phyloP scores from a whole-genome alignment of 2,113 vertebrate genomes.

The Malurus melanocephalus region DNA sequence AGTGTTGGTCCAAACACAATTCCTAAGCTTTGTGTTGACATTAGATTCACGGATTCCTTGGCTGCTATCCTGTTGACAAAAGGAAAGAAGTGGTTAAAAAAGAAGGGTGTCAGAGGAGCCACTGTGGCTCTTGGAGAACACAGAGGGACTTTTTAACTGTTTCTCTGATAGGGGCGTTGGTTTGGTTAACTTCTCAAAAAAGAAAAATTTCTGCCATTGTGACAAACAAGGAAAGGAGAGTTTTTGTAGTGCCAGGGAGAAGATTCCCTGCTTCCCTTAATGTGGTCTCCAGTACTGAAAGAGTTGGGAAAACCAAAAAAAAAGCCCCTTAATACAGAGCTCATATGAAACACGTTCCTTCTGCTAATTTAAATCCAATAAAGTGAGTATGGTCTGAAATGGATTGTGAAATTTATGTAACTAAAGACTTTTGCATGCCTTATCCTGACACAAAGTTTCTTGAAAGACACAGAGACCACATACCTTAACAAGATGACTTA shows the following conservation, averaged over 20 bases:
- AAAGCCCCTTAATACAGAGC: background rate
- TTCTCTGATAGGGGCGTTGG: background rate
- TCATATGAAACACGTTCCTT: slow-evolving; percentile 43
- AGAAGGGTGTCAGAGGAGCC: slow-evolving; percentile 20
- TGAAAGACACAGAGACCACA: slow-evolving; percentile 31
- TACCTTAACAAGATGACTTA: slow-evolving; percentile 40
- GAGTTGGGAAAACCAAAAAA: background rate
- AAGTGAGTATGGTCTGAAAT: slow-evolving; percentile 23
- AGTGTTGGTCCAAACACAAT: slow-evolving; percentile 96
- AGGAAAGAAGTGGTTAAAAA: slow-evolving; percentile 53
- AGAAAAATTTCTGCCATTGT: background rate
- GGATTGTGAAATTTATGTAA: slow-evolving; percentile 38
- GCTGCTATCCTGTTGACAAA: slow-evolving; percentile 80
- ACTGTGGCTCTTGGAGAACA: slow-evolving; percentile 13
- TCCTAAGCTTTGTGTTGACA: slow-evolving; percentile 92
- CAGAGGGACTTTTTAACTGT: background rate
- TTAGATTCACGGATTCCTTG: slow-evolving; percentile 85
- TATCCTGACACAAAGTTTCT: slow-evolving; percentile 31
- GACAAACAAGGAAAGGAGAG: background rate
- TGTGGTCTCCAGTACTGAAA: background rate
- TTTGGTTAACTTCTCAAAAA: background rate
- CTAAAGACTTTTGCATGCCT: slow-evolving; percentile 20
- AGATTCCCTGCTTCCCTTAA: background rate
- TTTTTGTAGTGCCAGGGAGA: background rate
- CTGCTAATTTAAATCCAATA: slow-evolving; percentile 58